phyloP scores from a whole-genome alignment of 2,888 invertebrate genomes.

The Ophion ventricosus region DNA sequence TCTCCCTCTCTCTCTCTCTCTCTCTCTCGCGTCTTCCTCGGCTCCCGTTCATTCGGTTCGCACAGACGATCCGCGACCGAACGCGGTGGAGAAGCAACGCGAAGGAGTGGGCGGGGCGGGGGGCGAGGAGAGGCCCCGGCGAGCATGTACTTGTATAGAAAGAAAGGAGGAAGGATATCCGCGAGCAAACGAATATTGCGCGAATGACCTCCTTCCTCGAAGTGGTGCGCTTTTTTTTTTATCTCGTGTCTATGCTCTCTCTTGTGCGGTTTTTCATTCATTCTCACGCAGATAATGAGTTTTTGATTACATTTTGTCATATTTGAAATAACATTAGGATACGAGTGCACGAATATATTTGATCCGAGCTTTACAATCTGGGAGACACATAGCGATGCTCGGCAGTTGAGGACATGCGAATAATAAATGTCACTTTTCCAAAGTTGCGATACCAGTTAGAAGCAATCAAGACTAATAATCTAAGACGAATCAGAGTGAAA shows the following conservation, averaged over 20 bases:
- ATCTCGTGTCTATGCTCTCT: conserved; percentile 10
- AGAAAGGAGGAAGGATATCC: conserved; percentile 66
- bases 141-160: conserved; percentile 41
- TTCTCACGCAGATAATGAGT: background rate
- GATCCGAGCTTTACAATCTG: background rate
- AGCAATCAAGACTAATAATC: background rate
- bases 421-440: background rate
- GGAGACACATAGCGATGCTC: background rate
- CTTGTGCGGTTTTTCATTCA: conserved; percentile 1
- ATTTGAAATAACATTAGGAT: background rate
- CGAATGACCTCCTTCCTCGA: conserved; percentile 68
- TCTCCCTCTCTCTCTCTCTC: conserved; percentile 10
- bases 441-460: background rate
- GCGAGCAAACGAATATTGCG: conserved; percentile 64
- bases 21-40: conserved; percentile 12
- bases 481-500: background rate
- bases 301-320: background rate
- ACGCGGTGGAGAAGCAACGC: background rate
- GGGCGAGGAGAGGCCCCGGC: conserved; percentile 27
- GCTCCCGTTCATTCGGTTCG: conserved; percentile 44
- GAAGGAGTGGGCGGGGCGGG: conserved; percentile 27
- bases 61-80: conserved; percentile 50
- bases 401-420: background rate
- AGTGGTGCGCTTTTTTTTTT: conserved; percentile 60
- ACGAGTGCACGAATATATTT: background rate